phyloP scores from a whole-genome alignment of 2,888 invertebrate genomes.

The Hirtodrosophila cameraria region DNA sequence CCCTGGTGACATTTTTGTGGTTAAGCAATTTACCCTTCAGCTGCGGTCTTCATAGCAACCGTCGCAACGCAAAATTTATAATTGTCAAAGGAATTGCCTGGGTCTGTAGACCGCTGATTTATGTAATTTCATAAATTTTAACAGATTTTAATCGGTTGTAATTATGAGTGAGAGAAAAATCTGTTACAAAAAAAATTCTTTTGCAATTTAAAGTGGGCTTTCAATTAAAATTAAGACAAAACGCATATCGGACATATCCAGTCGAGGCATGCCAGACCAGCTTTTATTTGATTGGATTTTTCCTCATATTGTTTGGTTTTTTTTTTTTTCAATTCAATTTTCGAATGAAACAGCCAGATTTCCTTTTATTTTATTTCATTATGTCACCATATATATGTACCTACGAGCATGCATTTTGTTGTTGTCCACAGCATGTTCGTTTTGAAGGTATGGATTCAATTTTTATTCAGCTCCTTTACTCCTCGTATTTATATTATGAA shows the following conservation, averaged over 20 bases:
- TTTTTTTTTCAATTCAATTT: constrained; percentile 56
- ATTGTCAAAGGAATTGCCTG: constrained; percentile 71
- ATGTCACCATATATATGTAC: constrained; percentile 29
- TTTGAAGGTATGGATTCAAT: constrained; percentile 24
- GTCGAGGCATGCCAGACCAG: no score
- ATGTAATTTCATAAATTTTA: constrained; percentile 83
- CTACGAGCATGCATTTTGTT: constrained; percentile 6
- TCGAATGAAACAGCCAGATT: constrained; percentile 32
- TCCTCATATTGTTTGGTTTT: constrained; percentile 24
- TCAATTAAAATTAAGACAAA: constrained; percentile 73
- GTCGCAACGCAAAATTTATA: constrained; percentile 72
- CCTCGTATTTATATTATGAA: constrained; percentile 46
- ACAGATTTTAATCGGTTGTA: constrained; percentile 82
- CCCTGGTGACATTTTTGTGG: constrained; percentile 74
- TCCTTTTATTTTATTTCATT: constrained; percentile 67
- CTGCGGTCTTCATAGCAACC: constrained; percentile 44
- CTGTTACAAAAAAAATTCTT: constrained; percentile 18
- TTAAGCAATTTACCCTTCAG: constrained; percentile 69
- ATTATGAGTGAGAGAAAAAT: constrained; percentile 55
- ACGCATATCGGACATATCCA: constrained; percentile 55
- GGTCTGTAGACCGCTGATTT: constrained; percentile 69
- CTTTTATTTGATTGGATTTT: constrained; percentile 71
- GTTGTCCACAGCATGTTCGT: constrained; percentile 12
- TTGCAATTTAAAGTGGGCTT: constrained; percentile 46
- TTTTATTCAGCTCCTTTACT: constrained; percentile 36